Evolutionary conservation across 1,140 invertebrate species (phyloP).

Genomic region (Drosophila kurseongensis): DNA sequence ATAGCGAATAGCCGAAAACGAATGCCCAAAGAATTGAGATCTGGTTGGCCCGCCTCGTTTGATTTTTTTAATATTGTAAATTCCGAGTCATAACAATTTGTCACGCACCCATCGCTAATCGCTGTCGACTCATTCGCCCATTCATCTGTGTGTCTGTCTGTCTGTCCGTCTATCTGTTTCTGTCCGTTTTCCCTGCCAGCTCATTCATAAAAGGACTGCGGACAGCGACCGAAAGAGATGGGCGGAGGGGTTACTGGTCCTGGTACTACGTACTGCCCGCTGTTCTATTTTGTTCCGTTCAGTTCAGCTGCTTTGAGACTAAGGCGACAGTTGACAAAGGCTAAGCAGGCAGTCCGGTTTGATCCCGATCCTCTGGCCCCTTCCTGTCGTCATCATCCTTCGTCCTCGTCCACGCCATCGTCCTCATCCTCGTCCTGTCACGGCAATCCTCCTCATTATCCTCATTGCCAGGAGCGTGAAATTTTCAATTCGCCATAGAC

Average conservation of each 20-base stretch:
- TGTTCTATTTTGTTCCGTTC: constrained; percentile 30
- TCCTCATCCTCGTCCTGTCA: constrained; percentile 33
- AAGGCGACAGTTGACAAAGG: constrained; percentile 81
- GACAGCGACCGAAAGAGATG: constrained; percentile 22
- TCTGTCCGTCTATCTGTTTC: constrained; percentile 5
- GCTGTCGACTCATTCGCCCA: constrained; percentile 16
- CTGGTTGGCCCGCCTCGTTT: not conserved
- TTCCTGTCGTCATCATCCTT: not conserved
- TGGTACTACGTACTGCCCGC: constrained; percentile 14
- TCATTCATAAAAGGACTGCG: constrained; percentile 71
- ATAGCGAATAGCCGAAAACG: constrained; percentile 10
- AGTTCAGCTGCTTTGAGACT: constrained; percentile 66
- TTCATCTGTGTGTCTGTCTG: constrained; percentile 11
- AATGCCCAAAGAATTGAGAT: constrained; percentile 27
- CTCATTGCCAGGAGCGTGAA: constrained; percentile 70
- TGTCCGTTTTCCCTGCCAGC: constrained; percentile 31
- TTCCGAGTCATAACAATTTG: constrained; percentile 42
- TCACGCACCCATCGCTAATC: constrained; percentile 56
- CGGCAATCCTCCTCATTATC: constrained; percentile 68
- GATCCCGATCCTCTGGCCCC: constrained; percentile 38
- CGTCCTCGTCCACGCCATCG: not conserved
- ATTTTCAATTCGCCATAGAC: constrained; percentile 77
- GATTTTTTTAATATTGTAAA: constrained; percentile 39
- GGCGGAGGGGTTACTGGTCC: constrained; percentile 9
- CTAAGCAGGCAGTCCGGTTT: constrained; percentile 67